Conservation (phyloP, 2,113 vertebrate species). For the Pardalotus punctatus region DNA sequence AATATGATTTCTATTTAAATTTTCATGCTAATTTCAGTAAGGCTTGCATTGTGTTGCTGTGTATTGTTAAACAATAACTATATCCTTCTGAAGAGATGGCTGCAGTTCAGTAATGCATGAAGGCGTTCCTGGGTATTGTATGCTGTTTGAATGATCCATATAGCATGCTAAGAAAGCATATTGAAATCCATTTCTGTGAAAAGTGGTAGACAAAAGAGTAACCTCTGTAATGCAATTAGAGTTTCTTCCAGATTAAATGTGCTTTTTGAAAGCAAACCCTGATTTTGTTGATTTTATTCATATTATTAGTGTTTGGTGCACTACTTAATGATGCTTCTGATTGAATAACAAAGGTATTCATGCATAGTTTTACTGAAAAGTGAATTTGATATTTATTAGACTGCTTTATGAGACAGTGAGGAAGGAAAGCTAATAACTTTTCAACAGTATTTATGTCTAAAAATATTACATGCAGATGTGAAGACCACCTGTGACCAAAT, state of each 20-base stretch:
- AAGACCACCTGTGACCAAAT: background rate
- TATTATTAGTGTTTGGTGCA: background rate
- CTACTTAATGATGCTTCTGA: background rate
- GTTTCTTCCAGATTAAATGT: background rate
- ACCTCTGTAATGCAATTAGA: background rate
- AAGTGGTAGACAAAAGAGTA: slow-evolving; percentile 5
- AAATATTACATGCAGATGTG: background rate
- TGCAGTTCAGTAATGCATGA: background rate
- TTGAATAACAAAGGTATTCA: background rate
- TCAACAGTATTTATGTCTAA: background rate
- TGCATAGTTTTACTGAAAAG: background rate
- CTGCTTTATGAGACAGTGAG: background rate
- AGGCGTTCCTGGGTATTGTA: background rate
- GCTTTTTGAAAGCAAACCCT: background rate
- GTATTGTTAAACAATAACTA: background rate
- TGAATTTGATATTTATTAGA: background rate
- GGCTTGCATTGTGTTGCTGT: background rate
- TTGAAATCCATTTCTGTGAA: background rate
- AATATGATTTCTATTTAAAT: background rate
- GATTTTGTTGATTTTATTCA: background rate
- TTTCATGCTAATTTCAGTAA: background rate
- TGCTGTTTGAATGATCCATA: background rate
- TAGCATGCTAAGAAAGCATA: background rate
- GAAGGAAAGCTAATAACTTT: background rate
- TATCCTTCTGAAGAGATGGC: background rate